Evolutionary conservation across 2,797 vertebrate species (phyloP).

Genomic region (Cryptoprocta ferox): DNA sequence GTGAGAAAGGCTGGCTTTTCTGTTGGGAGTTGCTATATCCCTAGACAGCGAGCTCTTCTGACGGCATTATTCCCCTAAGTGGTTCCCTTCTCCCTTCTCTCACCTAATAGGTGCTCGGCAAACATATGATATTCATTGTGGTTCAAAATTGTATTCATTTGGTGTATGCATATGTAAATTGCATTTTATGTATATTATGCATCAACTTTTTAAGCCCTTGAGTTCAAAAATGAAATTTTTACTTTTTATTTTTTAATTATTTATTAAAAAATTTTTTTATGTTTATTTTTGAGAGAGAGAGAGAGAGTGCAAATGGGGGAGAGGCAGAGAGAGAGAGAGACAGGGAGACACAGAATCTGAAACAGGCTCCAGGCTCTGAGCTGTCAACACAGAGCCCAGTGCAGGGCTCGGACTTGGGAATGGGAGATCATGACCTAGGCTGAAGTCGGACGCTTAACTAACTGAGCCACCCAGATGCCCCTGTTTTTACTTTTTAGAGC

Average conservation of each 20-base stretch:
- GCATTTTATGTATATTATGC: neutral
- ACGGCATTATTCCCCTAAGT: neutral
- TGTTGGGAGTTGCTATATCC: neutral
- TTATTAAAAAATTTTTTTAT: too few relatives aligned
- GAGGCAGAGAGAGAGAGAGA: too few relatives aligned
- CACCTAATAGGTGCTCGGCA: neutral
- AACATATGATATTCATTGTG: neutral
- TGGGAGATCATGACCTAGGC: too few relatives aligned
- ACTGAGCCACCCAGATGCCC: too few relatives aligned
- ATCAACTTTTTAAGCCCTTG: neutral
- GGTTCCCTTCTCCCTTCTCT: neutral
- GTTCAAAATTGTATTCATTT: constrained; percentile 1
- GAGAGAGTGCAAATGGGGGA: too few relatives aligned
- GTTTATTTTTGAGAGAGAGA: too few relatives aligned
- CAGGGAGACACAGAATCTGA: too few relatives aligned
- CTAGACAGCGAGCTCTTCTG: neutral
- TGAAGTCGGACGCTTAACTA: too few relatives aligned
- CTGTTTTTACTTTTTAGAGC: neutral
- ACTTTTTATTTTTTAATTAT: neutral
- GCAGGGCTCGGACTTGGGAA: too few relatives aligned
- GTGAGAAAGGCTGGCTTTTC: neutral
- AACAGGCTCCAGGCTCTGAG: too few relatives aligned
- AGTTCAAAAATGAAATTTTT: neutral
- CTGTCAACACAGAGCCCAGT: too few relatives aligned
- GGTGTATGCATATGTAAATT: neutral